Conservation (phyloP, 2,888 invertebrate genomes). For the Abrostola triplasia region DNA sequence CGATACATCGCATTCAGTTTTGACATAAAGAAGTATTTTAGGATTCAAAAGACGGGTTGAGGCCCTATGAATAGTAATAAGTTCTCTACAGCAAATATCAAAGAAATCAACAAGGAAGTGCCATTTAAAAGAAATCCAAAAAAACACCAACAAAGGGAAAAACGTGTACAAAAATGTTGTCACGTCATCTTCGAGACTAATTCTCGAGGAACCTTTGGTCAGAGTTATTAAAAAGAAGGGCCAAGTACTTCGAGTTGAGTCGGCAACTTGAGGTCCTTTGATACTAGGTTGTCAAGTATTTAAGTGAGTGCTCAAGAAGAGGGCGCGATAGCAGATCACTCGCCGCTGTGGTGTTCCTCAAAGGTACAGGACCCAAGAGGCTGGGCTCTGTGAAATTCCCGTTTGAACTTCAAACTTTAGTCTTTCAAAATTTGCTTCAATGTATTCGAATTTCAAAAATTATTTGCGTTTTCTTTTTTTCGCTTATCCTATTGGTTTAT, state of each 20-base stretch:
- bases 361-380: constrained; percentile 58
- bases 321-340: constrained; percentile 69
- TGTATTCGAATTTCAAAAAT: constrained; percentile 36
- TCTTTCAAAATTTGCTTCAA: constrained; percentile 51
- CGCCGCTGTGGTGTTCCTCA: constrained; percentile 67
- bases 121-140: constrained; percentile 3
- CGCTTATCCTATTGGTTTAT: constrained; percentile 12
- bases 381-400: constrained; percentile 45
- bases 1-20: no score
- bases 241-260: constrained; percentile 61
- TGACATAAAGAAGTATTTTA: no score
- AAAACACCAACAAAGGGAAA: constrained; percentile 27
- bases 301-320: constrained; percentile 75
- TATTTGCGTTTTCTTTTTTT: constrained; percentile 30
- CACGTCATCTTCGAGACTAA: constrained; percentile 46
- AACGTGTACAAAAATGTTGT: constrained; percentile 37
- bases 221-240: constrained; percentile 55
- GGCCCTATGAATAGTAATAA: no score
- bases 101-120: neutral
- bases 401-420: constrained; percentile 59
- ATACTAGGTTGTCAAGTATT: constrained; percentile 71
- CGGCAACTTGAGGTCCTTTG: constrained; percentile 70
- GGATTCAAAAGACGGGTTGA: no score
- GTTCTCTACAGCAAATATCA: neutral
- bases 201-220: constrained; percentile 47